These are phyloP conservation scores for Harpalus rubripes DNA, from an alignment of 2,888 invertebrate genomes.

Conservation along the genomic window DNA sequence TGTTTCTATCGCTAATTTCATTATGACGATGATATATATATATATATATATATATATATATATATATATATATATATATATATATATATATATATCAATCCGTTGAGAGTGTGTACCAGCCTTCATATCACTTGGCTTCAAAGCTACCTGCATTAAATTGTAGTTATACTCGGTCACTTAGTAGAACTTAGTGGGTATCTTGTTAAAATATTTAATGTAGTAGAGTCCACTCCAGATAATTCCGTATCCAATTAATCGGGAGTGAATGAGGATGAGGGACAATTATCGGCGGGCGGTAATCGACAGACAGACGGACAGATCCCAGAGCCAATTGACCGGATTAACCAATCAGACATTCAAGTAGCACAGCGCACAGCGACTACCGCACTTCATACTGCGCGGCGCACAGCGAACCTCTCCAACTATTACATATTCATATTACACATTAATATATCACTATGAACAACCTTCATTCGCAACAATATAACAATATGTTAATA, in stretches of 20 bases:
- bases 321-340: slow-evolving; percentile 26
- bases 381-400: neutral
- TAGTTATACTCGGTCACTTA: neutral
- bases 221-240: slow-evolving; percentile 11
- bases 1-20: too few relatives aligned
- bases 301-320: slow-evolving; percentile 35
- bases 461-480: neutral
- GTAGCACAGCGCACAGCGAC: neutral
- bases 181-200: neutral
- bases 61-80: too few relatives aligned
- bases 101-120: too few relatives aligned
- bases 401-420: neutral
- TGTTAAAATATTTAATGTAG: slow-evolving; percentile 15
- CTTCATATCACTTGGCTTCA: too few relatives aligned
- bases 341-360: slow-evolving; percentile 44
- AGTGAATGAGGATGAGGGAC: slow-evolving; percentile 25
- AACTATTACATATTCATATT: slow-evolving; percentile 11
- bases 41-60: too few relatives aligned
- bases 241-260: slow-evolving; percentile 28
- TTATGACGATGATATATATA: too few relatives aligned
- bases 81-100: too few relatives aligned
- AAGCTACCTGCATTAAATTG: too few relatives aligned
- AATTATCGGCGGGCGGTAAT: slow-evolving; percentile 22
- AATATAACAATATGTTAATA: neutral
- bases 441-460: neutral